A percentile compares a stretch with the other conserved stretches of the same genome.
These are phyloP conservation scores for Adelosebastes latens DNA, from an alignment of 2,797 vertebrate species.

Conservation along the genomic window DNA sequence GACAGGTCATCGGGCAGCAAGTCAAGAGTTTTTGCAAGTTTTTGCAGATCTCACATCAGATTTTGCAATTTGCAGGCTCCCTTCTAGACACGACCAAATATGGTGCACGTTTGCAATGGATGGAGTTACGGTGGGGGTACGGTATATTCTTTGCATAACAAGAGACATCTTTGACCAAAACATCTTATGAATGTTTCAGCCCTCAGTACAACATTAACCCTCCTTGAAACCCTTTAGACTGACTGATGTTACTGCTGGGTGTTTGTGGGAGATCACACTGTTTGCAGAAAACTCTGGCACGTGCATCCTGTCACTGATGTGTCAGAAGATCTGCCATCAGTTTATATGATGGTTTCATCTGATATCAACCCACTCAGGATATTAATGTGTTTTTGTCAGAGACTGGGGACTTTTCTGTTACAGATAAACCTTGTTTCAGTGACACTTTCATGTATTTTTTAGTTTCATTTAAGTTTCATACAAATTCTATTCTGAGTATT, in stretches of 20 bases:
- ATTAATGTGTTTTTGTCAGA: neutral
- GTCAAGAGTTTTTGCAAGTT: too few species aligned
- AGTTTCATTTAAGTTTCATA: neutral
- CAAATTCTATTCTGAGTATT: neutral
- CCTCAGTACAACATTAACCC: neutral
- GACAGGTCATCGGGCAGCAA: too few species aligned
- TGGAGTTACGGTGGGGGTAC: too few species aligned
- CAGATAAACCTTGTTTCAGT: neutral
- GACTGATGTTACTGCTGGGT: neutral
- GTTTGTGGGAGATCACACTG: neutral
- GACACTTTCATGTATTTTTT: neutral
- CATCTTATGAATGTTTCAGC: too few species aligned
- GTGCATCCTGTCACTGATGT: neutral
- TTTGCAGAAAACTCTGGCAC: neutral
- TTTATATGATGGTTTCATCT: neutral
- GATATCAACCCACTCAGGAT: neutral
- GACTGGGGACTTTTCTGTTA: neutral
- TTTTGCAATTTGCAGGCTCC: too few species aligned
- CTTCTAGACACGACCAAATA: too few species aligned
- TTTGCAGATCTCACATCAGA: too few species aligned
- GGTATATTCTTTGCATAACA: neutral
- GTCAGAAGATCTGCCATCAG: neutral
- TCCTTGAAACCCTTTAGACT: neutral
- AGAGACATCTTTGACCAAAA: neutral
- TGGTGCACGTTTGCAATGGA: too few species aligned